Percentiles rank a stretch among this genome's conserved stretches.
phyloP scores from a whole-genome alignment of 1,140 invertebrate species.

The Solenopsis fugax region DNA sequence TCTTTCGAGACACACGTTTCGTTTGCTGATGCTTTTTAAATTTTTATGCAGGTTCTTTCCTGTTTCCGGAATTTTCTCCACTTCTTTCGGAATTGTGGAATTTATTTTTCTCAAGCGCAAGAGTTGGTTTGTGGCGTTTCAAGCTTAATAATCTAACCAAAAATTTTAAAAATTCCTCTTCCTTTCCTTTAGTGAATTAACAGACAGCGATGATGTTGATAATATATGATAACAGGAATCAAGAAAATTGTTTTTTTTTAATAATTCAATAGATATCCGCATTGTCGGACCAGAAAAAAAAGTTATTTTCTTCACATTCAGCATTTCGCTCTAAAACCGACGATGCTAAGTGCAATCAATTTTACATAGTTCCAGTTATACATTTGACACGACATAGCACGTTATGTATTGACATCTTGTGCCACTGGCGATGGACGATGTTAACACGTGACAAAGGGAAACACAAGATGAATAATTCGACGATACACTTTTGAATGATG shows the following conservation, averaged over 20 bases:
- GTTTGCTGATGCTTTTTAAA: not conserved
- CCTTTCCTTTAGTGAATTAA: not conserved
- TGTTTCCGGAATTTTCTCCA: not conserved
- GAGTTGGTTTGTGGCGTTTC: constrained; percentile 7
- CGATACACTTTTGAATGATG: constrained; percentile 49
- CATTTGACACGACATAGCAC: not conserved
- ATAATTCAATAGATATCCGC: constrained; percentile 11
- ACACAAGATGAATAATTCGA: constrained; percentile 60
- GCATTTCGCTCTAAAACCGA: not conserved
- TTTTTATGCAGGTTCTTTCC: constrained; percentile 11
- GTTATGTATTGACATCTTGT: not conserved
- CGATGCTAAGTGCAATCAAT: not conserved
- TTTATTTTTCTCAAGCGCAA: not conserved
- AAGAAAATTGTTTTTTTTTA: constrained; percentile 1
- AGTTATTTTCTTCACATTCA: not conserved
- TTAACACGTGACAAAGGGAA: constrained; percentile 15
- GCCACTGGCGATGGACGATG: not conserved
- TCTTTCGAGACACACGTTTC: constrained; percentile 9
- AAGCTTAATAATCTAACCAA: not conserved
- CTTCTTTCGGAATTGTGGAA: not conserved
- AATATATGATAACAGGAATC: not conserved
- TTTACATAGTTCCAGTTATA: not conserved
- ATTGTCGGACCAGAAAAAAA: not conserved
- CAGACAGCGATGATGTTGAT: not conserved
- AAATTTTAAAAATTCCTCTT: not conserved